Conservation (phyloP, 2,888 invertebrate genomes). For the Chesias legatella region DNA sequence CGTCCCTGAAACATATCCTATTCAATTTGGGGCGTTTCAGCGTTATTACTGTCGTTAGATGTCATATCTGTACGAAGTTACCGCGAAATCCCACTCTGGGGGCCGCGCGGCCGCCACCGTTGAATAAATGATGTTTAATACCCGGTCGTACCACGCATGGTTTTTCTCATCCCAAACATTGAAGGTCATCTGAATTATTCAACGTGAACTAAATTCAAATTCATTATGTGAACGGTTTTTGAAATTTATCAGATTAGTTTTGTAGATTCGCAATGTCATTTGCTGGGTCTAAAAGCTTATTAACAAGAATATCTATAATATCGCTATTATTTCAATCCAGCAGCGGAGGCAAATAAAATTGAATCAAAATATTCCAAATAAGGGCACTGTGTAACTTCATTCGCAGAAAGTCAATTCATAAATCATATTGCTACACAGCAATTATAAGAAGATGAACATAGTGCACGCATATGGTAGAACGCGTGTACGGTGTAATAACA, state of each 20-base stretch:
- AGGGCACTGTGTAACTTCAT: slow-evolving; percentile 19
- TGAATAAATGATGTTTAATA: slow-evolving; percentile 49
- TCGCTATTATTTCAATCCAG: slow-evolving; percentile 47
- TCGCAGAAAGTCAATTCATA: slow-evolving; percentile 11
- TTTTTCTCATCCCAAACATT: slow-evolving; percentile 31
- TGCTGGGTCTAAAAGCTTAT: too few species aligned
- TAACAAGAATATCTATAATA: too few species aligned
- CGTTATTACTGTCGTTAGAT: slow-evolving; percentile 29
- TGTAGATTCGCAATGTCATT: too few species aligned
- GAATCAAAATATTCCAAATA: slow-evolving; percentile 10
- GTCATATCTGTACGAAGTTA: slow-evolving; percentile 28
- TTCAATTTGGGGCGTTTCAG: slow-evolving; percentile 26
- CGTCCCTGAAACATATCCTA: slow-evolving; percentile 25
- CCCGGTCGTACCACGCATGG: slow-evolving; percentile 24
- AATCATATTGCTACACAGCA: slow-evolving; percentile 12
- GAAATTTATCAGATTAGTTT: too few species aligned
- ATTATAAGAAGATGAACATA: slow-evolving; percentile 13
- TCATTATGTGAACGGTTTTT: too few species aligned
- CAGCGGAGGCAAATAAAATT: slow-evolving; percentile 34
- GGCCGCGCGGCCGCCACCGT: slow-evolving; percentile 19
- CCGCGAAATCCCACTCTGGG: slow-evolving; percentile 38
- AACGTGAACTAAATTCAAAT: slow-evolving; percentile 28
- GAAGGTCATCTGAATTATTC: slow-evolving; percentile 53
- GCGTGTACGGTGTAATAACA: slow-evolving; percentile 51
- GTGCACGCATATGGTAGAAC: slow-evolving; percentile 29